Percentiles rank a stretch among this genome's conserved stretches.
Evolutionary conservation across 2,888 invertebrate genomes (phyloP).

Genomic region (Stenodema calcarata): DNA sequence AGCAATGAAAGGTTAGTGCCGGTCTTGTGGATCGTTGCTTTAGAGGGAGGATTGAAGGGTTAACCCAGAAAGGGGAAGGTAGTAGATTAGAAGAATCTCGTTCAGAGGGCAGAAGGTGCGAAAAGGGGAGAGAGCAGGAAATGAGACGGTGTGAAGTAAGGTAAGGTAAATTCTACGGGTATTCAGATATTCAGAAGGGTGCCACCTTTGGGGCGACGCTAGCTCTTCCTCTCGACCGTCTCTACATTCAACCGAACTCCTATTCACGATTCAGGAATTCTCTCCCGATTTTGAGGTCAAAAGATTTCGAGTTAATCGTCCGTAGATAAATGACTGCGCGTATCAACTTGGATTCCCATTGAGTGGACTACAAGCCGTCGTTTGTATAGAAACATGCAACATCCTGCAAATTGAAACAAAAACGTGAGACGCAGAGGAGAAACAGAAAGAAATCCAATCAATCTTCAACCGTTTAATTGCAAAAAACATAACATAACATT

Average conservation of each 20-base stretch:
- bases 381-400: too few species aligned
- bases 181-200: slow-evolving; percentile 19
- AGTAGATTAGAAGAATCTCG: slow-evolving; percentile 8
- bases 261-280: neutral
- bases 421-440: too few species aligned
- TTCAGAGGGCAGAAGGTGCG: neutral
- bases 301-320: neutral
- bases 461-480: too few species aligned
- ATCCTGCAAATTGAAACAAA: too few species aligned
- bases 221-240: neutral
- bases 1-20: neutral
- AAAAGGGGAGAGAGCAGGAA: neutral
- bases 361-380: too few species aligned
- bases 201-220: neutral
- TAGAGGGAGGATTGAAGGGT: neutral
- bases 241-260: neutral
- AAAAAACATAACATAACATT: too few species aligned
- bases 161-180: neutral
- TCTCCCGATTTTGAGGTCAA: neutral
- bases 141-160: neutral
- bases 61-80: too few species aligned
- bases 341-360: too few species aligned
- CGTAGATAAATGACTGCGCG: neutral
- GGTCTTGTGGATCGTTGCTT: neutral
- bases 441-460: too few species aligned